These are phyloP conservation scores for Caenorhabditis auriculariae DNA, from an alignment of 2,888 invertebrate genomes.

Conservation along the genomic window DNA sequence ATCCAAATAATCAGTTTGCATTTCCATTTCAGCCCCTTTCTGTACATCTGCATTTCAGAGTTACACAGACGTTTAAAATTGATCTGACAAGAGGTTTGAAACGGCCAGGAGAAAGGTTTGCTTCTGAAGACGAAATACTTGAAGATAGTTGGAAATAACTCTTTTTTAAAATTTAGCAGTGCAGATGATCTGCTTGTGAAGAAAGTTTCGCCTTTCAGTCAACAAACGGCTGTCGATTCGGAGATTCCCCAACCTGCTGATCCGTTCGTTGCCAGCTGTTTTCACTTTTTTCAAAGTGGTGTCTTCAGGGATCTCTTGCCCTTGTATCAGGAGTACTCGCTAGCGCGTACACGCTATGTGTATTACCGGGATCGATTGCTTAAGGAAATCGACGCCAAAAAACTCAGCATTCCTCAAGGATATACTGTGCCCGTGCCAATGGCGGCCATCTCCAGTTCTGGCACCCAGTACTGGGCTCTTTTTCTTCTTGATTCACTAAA, in stretches of 20 bases:
- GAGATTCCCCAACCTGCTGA: slow-evolving; percentile 54
- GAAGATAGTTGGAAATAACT: no score
- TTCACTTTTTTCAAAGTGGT: neutral
- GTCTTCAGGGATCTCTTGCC: slow-evolving; percentile 50
- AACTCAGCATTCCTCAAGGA: slow-evolving; percentile 20
- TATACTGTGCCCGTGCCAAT: slow-evolving; percentile 15
- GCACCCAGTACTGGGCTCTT: slow-evolving; percentile 22
- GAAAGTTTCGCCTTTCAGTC: neutral
- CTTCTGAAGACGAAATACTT: no score
- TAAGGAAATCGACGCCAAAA: slow-evolving; percentile 53
- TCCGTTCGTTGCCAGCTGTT: slow-evolving; percentile 33
- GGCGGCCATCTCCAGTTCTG: slow-evolving; percentile 13
- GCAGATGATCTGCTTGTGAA: neutral
- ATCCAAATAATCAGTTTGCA: slow-evolving; percentile 20
- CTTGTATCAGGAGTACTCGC: slow-evolving; percentile 59
- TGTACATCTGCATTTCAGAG: slow-evolving; percentile 4
- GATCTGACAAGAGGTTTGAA: slow-evolving; percentile 34
- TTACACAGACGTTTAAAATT: slow-evolving; percentile 27
- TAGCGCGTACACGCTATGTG: slow-evolving; percentile 55
- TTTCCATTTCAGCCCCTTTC: neutral
- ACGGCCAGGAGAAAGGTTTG: slow-evolving; percentile 20
- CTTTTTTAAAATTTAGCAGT: no score
- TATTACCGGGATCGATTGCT: slow-evolving; percentile 59
- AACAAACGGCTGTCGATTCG: slow-evolving; percentile 32
- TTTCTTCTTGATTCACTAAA: slow-evolving; percentile 3